Percentiles rank a stretch among this genome's conserved stretches.
Evolutionary conservation across 2,797 vertebrate genomes (phyloP).

Genomic region (Paratrypauchen microcephalus): DNA sequence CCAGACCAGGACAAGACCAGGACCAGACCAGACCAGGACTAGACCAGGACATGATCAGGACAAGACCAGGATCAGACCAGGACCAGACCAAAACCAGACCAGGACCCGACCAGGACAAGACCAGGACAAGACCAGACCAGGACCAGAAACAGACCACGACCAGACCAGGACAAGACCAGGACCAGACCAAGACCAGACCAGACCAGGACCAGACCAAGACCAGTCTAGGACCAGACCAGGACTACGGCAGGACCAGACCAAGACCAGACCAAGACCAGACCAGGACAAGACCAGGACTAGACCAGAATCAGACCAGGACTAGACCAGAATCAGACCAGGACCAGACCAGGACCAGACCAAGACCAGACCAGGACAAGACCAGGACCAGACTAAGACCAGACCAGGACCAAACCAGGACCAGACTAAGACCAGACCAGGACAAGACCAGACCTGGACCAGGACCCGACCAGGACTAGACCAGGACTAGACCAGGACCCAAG

Average conservation of each 20-base stretch:
- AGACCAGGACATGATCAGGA: no score
- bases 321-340: slow-evolving; percentile 54
- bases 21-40: slow-evolving; percentile 69
- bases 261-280: no score
- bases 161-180: slow-evolving; percentile 55
- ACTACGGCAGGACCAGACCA: slow-evolving; percentile 64
- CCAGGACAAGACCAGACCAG: no score
- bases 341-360: slow-evolving; percentile 77
- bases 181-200: slow-evolving; percentile 69
- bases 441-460: slow-evolving; percentile 37
- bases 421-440: no score
- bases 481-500: slow-evolving; percentile 52
- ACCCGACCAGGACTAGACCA: slow-evolving; percentile 62
- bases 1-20: slow-evolving; percentile 56
- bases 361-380: no score
- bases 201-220: background rate
- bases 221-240: slow-evolving; percentile 60
- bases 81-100: slow-evolving; percentile 54
- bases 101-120: slow-evolving; percentile 74
- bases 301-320: background rate
- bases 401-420: slow-evolving; percentile 72
- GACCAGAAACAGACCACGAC: background rate
- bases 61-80: no score
- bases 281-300: no score
- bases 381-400: slow-evolving; percentile 54